Evolutionary conservation across 2,113 vertebrate species (phyloP).

Genomic region (Brachyistius frenatus): DNA sequence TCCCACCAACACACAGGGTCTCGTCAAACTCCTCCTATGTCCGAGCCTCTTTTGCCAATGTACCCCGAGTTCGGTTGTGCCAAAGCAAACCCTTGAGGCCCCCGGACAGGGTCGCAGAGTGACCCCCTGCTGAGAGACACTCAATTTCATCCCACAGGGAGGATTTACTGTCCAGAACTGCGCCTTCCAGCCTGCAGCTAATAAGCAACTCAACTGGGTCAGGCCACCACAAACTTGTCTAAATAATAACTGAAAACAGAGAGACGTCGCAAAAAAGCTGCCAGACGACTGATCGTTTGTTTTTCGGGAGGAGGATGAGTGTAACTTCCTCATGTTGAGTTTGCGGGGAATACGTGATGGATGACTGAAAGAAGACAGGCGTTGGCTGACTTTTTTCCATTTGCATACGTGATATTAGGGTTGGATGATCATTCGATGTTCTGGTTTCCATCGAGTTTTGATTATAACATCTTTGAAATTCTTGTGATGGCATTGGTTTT

Average conservation of each 20-base stretch:
- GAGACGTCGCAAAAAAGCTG: slow-evolving; percentile 25
- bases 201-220: slow-evolving; percentile 70
- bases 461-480: slow-evolving; percentile 25
- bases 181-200: slow-evolving; percentile 64
- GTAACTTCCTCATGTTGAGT: slow-evolving; percentile 59
- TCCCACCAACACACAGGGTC: slow-evolving; percentile 51
- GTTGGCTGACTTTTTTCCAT: slow-evolving; percentile 54
- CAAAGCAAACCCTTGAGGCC: slow-evolving; percentile 74
- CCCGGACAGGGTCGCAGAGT: slow-evolving; percentile 66
- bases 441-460: slow-evolving; percentile 39
- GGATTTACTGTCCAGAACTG: slow-evolving; percentile 72
- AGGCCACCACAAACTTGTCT: slow-evolving; percentile 61
- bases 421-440: slow-evolving; percentile 20
- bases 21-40: slow-evolving; percentile 24
- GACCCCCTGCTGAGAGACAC: slow-evolving; percentile 75
- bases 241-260: slow-evolving; percentile 77
- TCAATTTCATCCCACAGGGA: slow-evolving; percentile 76
- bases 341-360: slow-evolving; percentile 48
- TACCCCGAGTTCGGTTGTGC: slow-evolving; percentile 57
- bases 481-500: slow-evolving; percentile 11
- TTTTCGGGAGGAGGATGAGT: slow-evolving; percentile 51
- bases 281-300: slow-evolving; percentile 58
- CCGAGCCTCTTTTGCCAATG: slow-evolving; percentile 63
- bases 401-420: slow-evolving; percentile 21
- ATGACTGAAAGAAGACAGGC: slow-evolving; percentile 17